A percentile compares a stretch with the other conserved stretches of the same genome.
phyloP scores from a whole-genome alignment of 2,113 vertebrate genomes.

The Acinonyx jubatus region DNA sequence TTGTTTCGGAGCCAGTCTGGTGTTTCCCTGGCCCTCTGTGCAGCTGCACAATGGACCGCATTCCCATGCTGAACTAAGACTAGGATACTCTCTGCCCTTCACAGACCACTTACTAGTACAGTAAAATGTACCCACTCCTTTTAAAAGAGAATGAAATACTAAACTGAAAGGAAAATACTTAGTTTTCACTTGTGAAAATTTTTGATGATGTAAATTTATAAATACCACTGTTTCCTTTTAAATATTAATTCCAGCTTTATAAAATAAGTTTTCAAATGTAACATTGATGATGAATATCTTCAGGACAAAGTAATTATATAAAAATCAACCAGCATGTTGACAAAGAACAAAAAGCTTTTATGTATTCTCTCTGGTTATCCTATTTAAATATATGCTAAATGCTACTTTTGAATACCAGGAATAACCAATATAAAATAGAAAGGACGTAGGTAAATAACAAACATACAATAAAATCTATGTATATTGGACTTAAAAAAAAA shows the following conservation, averaged over 20 bases:
- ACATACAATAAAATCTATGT: background rate
- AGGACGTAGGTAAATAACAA: background rate
- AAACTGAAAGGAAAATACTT: background rate
- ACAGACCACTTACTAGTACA: background rate
- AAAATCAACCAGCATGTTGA: background rate
- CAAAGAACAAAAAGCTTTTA: background rate
- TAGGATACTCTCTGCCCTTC: background rate
- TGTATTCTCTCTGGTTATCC: background rate
- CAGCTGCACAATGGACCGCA: background rate
- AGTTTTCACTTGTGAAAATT: slow-evolving; percentile 31
- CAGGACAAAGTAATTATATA: slow-evolving; percentile 2
- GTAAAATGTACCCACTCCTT: background rate
- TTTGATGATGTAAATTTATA: background rate
- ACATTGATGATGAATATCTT: background rate
- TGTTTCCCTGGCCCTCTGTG: background rate
- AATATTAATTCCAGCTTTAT: background rate
- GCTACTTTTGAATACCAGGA: background rate
- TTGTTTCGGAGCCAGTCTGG: background rate
- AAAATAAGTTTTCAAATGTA: background rate
- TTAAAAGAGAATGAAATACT: background rate
- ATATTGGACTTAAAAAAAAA: background rate
- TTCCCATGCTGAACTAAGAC: background rate
- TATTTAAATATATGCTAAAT: background rate
- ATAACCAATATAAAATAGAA: background rate
- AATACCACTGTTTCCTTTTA: background rate